These are phyloP conservation scores for Pseudorhombus dupliciocellatus DNA, from an alignment of 2,113 vertebrate genomes.

Conservation along the genomic window DNA sequence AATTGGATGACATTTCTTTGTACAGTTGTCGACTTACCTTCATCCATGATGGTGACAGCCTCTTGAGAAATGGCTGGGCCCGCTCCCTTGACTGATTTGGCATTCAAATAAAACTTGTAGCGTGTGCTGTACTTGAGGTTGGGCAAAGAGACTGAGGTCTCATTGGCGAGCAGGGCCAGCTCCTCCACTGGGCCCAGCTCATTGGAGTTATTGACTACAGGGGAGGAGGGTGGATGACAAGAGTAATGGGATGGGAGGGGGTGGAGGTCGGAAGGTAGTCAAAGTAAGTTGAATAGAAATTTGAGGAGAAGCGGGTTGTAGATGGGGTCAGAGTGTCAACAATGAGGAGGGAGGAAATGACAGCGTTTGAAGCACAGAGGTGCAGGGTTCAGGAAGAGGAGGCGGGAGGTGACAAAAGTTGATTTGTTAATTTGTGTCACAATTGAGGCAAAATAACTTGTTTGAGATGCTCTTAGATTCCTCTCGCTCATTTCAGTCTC, in stretches of 20 bases:
- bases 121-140: slow-evolving; percentile 94
- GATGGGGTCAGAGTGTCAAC: slow-evolving; percentile 36
- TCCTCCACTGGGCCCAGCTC: slow-evolving; percentile 90
- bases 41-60: slow-evolving; percentile 88
- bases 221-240: slow-evolving; percentile 51
- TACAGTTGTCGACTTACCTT: slow-evolving; percentile 86
- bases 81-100: slow-evolving; percentile 87
- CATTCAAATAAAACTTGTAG: slow-evolving; percentile 96
- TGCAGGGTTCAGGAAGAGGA: slow-evolving; percentile 57
- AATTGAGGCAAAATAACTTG: slow-evolving; percentile 39
- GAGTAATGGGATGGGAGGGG: slow-evolving; percentile 27
- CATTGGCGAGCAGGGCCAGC: slow-evolving; percentile 89
- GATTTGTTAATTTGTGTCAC: slow-evolving; percentile 66
- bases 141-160: slow-evolving; percentile 89
- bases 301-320: slow-evolving; percentile 21
- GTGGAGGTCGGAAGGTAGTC: slow-evolving; percentile 44
- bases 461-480: too few relatives aligned
- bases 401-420: slow-evolving; percentile 59
- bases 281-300: slow-evolving; percentile 46
- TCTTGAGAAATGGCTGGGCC: slow-evolving; percentile 90
- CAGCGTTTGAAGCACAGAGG: slow-evolving; percentile 50
- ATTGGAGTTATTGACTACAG: slow-evolving; percentile 93
- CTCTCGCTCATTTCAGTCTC: neutral
- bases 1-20: slow-evolving; percentile 1
- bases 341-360: slow-evolving; percentile 43